Base-by-base conservation (phyloP, 2,797 vertebrate species). In the Potorous gilbertii region DNA sequence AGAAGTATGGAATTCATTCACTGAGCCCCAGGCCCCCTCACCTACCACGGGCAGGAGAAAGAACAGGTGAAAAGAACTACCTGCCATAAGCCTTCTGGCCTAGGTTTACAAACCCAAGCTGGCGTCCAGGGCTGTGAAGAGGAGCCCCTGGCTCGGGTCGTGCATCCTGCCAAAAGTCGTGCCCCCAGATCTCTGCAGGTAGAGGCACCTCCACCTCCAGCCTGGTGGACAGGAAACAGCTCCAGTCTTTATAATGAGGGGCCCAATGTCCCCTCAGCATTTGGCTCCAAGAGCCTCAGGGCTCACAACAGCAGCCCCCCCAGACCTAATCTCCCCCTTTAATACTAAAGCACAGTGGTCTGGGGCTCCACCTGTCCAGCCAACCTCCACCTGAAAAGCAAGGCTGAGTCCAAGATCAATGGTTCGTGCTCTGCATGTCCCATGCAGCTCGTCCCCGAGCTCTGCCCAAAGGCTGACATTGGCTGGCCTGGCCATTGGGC, bases 21-120 rank as follows among this genome's bases (percentile, higher is more conserved):
- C 74, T 90, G n/a, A n/a, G 91, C 54, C 29, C 50, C 46, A 21
- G 27, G 24, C 3, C 29, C 31, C 21, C 52, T 29, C 4, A 3
- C 34, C 34, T 52, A 31, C 16, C 0, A 40, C 21, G 1, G 56
- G 59, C 90, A 3, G 9, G n/a, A 46, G 91, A 92, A 1, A 93
- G 54, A 52, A 18, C 34, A 52, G 93, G 56, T 57, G 46, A 56
- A 57, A 91, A 40, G 56, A 18, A 52, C 40, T 94, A 28, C 14
- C n/a, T 92, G 95, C n/a, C 92, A 92, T 74, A 56, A 62, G 97
- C 74, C 74, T 87, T 87, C 74, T 50, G 74, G 74, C 74, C 74
- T 87, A 87, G 97, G 97, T 97, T 97, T 95, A 9, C 11, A 18
- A 74, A 18, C 54, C 56, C 56, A 8, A 52, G 54, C n/a, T 14